These are phyloP conservation scores for Alcis repandata DNA, from an alignment of 2,888 invertebrate species.

Conservation along the genomic window DNA sequence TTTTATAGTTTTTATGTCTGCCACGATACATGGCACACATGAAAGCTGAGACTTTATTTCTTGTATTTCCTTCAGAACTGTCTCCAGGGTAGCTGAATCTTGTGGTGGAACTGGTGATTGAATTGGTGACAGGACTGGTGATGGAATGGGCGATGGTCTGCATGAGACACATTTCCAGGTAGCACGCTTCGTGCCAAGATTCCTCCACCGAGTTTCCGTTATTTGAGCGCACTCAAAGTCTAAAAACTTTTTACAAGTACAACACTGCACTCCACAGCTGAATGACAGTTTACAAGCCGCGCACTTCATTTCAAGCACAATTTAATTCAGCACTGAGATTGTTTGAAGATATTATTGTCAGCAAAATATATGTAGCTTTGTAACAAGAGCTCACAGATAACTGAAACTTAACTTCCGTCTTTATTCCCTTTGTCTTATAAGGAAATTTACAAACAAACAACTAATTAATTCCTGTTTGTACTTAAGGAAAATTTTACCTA, in stretches of 20 bases:
- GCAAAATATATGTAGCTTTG: neutral
- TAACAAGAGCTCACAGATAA: neutral
- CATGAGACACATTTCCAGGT: slow-evolving; percentile 42
- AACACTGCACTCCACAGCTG: slow-evolving; percentile 40
- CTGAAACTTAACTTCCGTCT: slow-evolving; percentile 1
- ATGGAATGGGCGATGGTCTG: slow-evolving; percentile 8
- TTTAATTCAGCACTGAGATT: neutral
- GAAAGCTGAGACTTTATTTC: slow-evolving; percentile 38
- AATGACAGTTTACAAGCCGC: slow-evolving; percentile 25
- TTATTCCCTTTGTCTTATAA: neutral
- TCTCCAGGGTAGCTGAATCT: slow-evolving; percentile 27
- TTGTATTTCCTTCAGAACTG: slow-evolving; percentile 40
- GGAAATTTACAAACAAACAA: slow-evolving; percentile 1
- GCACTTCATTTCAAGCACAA: slow-evolving; percentile 35
- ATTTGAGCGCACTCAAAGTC: slow-evolving; percentile 43
- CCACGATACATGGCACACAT: slow-evolving; percentile 26
- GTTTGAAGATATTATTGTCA: neutral
- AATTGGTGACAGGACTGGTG: slow-evolving; percentile 17
- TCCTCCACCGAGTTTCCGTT: slow-evolving; percentile 36
- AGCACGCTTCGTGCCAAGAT: slow-evolving; percentile 21
- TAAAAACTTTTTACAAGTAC: slow-evolving; percentile 32
- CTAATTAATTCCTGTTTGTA: neutral
- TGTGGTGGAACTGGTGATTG: slow-evolving; percentile 19
- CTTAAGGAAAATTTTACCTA: neutral
- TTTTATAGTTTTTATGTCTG: slow-evolving; percentile 37